These are phyloP conservation scores for Struthio camelus DNA, from an alignment of 2,113 vertebrate species.

Conservation along the genomic window DNA sequence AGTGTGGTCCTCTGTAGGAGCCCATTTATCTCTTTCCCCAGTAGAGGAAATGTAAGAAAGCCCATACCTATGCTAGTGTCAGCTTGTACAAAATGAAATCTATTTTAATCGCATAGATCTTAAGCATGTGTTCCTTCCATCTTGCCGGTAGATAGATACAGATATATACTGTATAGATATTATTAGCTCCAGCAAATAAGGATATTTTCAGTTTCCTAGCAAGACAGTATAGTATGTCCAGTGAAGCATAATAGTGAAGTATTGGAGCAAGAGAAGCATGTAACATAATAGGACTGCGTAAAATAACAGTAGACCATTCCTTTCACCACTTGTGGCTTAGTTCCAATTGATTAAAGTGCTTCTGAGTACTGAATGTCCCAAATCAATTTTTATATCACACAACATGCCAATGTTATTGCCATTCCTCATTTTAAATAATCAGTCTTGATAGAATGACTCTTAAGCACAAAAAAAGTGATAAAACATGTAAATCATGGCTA, in stretches of 20 bases:
- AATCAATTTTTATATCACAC: not conserved
- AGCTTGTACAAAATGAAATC: not conserved
- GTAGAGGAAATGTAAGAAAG: not conserved
- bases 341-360: not conserved
- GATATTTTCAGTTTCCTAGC: not conserved
- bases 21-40: not conserved
- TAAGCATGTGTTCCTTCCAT: not conserved
- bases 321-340: not conserved
- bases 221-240: not conserved
- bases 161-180: not conserved
- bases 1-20: not conserved
- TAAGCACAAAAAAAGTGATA: not conserved
- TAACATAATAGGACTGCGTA: not conserved
- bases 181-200: not conserved
- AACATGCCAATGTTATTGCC: not conserved
- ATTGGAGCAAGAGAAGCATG: not conserved
- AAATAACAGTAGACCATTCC: not conserved
- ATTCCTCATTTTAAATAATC: constrained; percentile 41
- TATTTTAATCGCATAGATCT: not conserved
- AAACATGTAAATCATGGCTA: constrained; percentile 35
- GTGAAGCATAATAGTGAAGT: not conserved
- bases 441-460: not conserved
- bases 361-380: not conserved
- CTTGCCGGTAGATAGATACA: not conserved
- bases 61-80: not conserved